Percentiles rank a stretch among this genome's conserved stretches.
Evolutionary conservation across 2,113 vertebrate species (phyloP).

Genomic region (Micronisus gabar): DNA sequence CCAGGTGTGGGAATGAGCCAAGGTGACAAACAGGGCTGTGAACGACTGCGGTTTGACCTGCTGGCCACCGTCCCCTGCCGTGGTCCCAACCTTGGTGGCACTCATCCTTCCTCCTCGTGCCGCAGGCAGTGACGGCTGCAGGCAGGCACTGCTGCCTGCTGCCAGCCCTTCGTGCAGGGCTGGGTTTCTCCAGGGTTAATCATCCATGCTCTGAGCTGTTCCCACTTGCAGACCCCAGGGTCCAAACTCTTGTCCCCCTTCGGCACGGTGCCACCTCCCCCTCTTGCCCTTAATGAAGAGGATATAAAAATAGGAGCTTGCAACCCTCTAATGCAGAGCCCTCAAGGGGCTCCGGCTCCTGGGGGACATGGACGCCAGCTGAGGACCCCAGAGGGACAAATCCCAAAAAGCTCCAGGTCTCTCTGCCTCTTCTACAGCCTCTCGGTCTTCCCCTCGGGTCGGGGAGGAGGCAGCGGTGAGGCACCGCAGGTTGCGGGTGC

Average conservation of each 20-base stretch:
- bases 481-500: not conserved
- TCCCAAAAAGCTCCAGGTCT: not conserved
- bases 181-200: not conserved
- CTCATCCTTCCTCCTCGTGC: not conserved
- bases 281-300: not conserved
- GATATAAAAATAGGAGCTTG: not conserved
- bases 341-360: accelerated
- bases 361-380: not conserved
- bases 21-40: not conserved
- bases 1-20: not conserved
- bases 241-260: not conserved
- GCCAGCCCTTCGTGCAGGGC: not conserved
- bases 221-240: not conserved
- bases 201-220: not conserved
- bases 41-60: accelerated
- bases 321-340: not conserved
- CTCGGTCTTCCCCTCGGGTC: not conserved
- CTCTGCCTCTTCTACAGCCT: not conserved
- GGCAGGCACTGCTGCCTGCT: not conserved
- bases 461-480: not conserved
- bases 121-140: not conserved
- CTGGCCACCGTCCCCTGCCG: not conserved
- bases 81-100: not conserved
- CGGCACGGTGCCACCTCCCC: accelerated
- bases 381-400: not conserved